A percentile compares a stretch with the other conserved stretches of the same genome.
phyloP scores from a whole-genome alignment of 2,113 vertebrate species.

The Dromaius novaehollandiae region DNA sequence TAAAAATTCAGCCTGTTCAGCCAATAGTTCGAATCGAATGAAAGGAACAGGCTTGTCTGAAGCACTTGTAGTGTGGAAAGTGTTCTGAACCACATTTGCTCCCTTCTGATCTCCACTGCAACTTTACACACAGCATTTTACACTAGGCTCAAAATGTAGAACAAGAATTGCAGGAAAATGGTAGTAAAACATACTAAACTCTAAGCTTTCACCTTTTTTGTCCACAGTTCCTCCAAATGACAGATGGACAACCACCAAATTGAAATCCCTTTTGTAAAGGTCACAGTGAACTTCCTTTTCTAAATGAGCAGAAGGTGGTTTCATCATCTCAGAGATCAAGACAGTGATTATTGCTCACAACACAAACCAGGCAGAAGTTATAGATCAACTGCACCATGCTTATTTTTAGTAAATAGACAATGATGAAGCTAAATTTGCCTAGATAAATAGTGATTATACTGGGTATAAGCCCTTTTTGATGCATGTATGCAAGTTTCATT shows the following conservation, averaged over 20 bases:
- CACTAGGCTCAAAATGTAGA: neutral
- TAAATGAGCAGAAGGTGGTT: neutral
- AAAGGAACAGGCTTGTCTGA: neutral
- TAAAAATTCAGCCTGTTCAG: neutral
- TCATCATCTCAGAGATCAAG: neutral
- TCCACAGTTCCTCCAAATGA: neutral
- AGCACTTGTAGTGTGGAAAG: neutral
- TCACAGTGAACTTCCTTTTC: neutral
- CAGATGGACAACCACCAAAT: neutral
- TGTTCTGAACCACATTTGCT: neutral
- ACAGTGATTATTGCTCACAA: neutral
- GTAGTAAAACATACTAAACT: neutral
- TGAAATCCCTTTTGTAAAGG: neutral
- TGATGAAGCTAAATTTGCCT: constrained; percentile 43
- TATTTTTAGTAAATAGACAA: constrained; percentile 64
- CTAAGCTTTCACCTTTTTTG: neutral
- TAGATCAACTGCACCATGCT: constrained; percentile 29
- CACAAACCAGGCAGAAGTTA: neutral
- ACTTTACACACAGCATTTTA: neutral
- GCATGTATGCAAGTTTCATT: neutral
- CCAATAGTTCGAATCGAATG: neutral
- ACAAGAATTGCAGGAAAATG: neutral
- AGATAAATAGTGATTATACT: constrained; percentile 57
- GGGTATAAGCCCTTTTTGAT: neutral
- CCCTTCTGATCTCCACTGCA: neutral